These are phyloP conservation scores for Deilephila porcellus DNA, from an alignment of 2,888 invertebrate species.

Conservation along the genomic window DNA sequence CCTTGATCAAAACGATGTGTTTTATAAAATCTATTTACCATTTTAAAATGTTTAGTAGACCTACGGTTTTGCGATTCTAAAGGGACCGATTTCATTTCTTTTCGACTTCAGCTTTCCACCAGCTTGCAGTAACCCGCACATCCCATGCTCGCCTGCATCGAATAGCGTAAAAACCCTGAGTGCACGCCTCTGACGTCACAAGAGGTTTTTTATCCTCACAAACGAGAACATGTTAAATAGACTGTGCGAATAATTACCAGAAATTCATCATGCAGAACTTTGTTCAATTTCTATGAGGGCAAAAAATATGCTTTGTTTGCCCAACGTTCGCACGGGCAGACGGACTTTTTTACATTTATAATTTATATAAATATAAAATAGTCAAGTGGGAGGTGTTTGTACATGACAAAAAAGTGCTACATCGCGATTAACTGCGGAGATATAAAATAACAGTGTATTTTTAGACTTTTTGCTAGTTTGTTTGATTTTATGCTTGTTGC, in stretches of 20 bases:
- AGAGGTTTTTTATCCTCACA: constrained; percentile 15
- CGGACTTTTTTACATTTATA: constrained; percentile 19
- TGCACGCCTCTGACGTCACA: constrained; percentile 18
- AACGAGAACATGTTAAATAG: constrained; percentile 31
- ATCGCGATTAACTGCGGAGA: constrained; percentile 1
- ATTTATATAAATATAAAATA: constrained; percentile 22
- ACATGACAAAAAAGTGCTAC: constrained; percentile 11
- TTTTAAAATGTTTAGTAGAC: no score
- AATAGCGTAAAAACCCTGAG: constrained; percentile 2
- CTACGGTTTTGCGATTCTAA: no score
- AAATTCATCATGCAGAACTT: constrained; percentile 22
- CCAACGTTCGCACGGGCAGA: constrained; percentile 27
- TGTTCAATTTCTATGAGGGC: constrained; percentile 26
- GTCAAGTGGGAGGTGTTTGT: constrained; percentile 6
- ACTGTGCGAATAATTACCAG: constrained; percentile 31
- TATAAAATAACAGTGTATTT: constrained; percentile 13
- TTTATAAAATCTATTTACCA: no score
- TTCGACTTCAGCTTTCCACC: no score
- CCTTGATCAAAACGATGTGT: no score
- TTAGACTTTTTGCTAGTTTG: constrained; percentile 6
- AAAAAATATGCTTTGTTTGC: constrained; percentile 28
- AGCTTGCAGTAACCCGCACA: no score
- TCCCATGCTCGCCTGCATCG: neutral
- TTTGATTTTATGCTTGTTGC: neutral
- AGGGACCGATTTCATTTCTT: no score